phyloP scores from a whole-genome alignment of 1,140 invertebrate species.

The Zaprionus africanus region DNA sequence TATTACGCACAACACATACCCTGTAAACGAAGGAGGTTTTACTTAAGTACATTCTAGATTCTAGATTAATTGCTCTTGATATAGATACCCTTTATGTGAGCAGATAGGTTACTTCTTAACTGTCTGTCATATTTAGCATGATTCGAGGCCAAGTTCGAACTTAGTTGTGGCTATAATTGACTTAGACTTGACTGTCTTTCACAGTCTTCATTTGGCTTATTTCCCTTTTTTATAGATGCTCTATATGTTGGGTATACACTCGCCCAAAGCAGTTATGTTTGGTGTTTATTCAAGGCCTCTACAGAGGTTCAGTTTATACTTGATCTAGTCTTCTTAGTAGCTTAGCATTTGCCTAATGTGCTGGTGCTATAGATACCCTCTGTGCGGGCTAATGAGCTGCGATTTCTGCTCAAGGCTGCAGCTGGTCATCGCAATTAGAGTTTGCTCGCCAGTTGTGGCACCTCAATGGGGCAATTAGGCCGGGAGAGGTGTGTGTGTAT shows the following conservation, averaged over 20 bases:
- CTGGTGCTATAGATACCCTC: not conserved
- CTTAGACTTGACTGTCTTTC: too few species aligned
- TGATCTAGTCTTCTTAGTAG: not conserved
- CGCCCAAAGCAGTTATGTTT: not conserved
- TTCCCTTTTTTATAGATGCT: not conserved
- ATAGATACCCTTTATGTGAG: too few species aligned
- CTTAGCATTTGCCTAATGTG: not conserved
- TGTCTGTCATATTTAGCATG: too few species aligned
- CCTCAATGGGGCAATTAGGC: conserved; percentile 8
- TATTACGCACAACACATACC: not conserved
- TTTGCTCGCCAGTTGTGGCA: conserved; percentile 31
- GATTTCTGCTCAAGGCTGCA: conserved; percentile 16
- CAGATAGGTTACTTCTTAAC: too few species aligned
- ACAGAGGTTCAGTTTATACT: not conserved
- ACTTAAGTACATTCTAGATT: too few species aligned
- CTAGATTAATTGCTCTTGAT: too few species aligned
- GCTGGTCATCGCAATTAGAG: conserved; percentile 29
- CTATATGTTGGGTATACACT: not conserved
- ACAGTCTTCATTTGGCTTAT: too few species aligned
- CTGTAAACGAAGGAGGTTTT: not conserved
- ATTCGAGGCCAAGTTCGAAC: too few species aligned
- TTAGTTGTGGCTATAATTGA: too few species aligned
- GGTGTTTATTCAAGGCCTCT: not conserved
- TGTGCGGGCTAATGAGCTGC: not conserved
- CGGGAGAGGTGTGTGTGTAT: not conserved